These are phyloP conservation scores for Lanistes nyassanus DNA, from an alignment of 1,140 invertebrate genomes.

Conservation along the genomic window DNA sequence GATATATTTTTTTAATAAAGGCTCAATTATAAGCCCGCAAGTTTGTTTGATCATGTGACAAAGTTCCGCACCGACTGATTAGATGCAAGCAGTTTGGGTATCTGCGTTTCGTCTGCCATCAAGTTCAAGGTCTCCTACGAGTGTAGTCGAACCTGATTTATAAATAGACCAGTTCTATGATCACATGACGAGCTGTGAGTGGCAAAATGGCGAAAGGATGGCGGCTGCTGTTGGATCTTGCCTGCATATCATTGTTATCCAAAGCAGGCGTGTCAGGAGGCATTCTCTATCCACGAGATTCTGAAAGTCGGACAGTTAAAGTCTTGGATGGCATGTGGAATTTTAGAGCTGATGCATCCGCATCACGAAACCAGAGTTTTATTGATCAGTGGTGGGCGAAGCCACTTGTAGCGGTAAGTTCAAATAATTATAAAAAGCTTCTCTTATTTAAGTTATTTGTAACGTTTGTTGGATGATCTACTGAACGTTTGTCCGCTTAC, in stretches of 20 bases:
- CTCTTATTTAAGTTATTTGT: too few relatives aligned
- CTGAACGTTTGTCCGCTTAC: too few relatives aligned
- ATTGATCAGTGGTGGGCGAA: conserved; percentile 80
- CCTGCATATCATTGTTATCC: background rate
- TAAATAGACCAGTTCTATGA: background rate
- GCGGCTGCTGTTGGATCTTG: background rate
- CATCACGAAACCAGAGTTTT: conserved; percentile 79
- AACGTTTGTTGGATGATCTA: too few relatives aligned
- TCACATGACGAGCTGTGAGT: background rate
- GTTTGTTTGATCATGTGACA: too few relatives aligned
- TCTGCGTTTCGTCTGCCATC: background rate
- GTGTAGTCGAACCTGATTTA: background rate
- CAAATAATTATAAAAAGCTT: too few relatives aligned
- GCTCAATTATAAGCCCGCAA: too few relatives aligned
- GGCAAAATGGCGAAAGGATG: background rate
- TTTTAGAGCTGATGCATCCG: conserved; percentile 76
- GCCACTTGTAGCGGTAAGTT: conserved; percentile 66
- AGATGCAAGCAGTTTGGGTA: too few relatives aligned
- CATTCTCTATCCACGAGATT: conserved; percentile 81
- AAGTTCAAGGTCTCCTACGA: background rate
- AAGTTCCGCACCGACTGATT: too few relatives aligned
- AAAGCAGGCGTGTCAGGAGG: conserved; percentile 5
- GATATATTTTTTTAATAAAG: too few relatives aligned
- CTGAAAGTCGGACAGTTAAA: conserved; percentile 80
- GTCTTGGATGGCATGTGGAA: conserved; percentile 90